These are phyloP conservation scores for Probaryconus sp. DNA, from an alignment of 1,140 invertebrate genomes.

Conservation along the genomic window DNA sequence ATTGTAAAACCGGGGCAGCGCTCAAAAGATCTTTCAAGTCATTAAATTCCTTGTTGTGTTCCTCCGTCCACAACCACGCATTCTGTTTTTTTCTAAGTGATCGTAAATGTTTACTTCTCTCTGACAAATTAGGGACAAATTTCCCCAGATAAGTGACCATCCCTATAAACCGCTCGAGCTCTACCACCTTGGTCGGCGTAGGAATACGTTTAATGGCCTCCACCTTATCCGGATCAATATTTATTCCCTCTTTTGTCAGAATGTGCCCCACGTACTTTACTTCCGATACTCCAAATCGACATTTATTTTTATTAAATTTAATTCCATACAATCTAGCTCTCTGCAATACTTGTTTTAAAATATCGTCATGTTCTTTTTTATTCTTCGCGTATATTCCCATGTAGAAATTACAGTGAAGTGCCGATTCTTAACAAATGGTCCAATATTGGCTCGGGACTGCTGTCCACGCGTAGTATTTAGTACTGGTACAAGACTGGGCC, in stretches of 20 bases:
- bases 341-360: constrained; percentile 64
- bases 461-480: no score
- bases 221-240: constrained; percentile 66
- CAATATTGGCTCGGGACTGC: no score
- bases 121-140: constrained; percentile 67
- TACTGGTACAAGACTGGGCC: no score
- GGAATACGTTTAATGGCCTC: constrained; percentile 67
- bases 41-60: constrained; percentile 4
- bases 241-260: constrained; percentile 58
- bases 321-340: constrained; percentile 57
- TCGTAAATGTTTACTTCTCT: constrained; percentile 26
- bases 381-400: constrained; percentile 57
- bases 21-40: constrained; percentile 9
- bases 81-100: not conserved
- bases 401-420: no score
- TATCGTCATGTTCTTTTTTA: constrained; percentile 61
- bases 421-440: no score
- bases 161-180: constrained; percentile 59
- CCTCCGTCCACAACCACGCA: constrained; percentile 57
- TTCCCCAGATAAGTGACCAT: constrained; percentile 65
- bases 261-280: constrained; percentile 66
- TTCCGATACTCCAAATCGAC: constrained; percentile 55
- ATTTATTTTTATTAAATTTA: constrained; percentile 67
- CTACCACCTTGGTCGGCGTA: constrained; percentile 32
- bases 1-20: constrained; percentile 56